phyloP scores from a whole-genome alignment of 2,113 vertebrate genomes.

The Patagioenas fasciata region DNA sequence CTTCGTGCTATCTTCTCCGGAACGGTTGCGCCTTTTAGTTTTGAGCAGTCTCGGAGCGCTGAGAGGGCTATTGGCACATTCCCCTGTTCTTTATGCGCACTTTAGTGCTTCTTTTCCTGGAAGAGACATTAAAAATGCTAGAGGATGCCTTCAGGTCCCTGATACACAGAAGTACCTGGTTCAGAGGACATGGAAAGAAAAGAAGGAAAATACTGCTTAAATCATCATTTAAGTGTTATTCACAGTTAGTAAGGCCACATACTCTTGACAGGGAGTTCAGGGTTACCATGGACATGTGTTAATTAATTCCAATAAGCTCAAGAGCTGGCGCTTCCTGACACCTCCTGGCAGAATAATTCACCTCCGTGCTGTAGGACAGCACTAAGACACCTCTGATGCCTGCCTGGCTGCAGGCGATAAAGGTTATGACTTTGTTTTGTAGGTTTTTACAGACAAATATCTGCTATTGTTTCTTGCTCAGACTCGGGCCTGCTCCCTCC shows the following conservation, averaged over 20 bases:
- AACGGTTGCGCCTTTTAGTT: accelerated
- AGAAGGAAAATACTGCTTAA: not conserved
- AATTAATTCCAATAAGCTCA: constrained; percentile 31
- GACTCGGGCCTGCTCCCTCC: not conserved
- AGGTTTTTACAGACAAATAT: not conserved
- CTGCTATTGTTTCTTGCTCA: not conserved
- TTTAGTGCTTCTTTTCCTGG: not conserved
- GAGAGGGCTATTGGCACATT: not conserved
- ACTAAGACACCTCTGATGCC: not conserved
- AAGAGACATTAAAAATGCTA: not conserved
- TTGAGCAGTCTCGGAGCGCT: accelerated
- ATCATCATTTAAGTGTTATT: not conserved
- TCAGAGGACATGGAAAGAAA: not conserved
- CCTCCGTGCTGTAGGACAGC: not conserved
- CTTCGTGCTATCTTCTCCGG: not conserved
- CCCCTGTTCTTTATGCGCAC: constrained; percentile 43
- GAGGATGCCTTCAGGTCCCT: not conserved
- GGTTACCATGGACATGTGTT: constrained; percentile 33
- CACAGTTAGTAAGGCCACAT: not conserved
- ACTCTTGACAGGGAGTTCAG: constrained; percentile 19
- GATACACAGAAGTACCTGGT: not conserved
- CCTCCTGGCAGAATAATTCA: constrained; percentile 26
- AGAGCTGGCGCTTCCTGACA: constrained; percentile 3
- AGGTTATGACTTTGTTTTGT: constrained; percentile 22
- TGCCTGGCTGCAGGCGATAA: not conserved